Evolutionary conservation across 2,797 vertebrate species (phyloP).

Genomic region (Adrianichthys oophorus): DNA sequence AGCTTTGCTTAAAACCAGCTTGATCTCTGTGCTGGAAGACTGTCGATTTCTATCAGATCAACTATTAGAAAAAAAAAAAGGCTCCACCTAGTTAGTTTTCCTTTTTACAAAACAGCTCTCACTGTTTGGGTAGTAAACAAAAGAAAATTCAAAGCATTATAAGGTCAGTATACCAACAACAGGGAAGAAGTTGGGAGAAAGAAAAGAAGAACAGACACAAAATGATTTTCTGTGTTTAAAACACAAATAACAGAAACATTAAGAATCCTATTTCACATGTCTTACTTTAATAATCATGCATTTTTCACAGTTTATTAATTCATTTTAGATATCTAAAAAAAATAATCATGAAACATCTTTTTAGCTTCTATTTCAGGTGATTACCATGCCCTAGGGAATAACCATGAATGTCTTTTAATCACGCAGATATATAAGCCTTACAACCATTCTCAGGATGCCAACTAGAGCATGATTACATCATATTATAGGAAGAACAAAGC

Average conservation of each 20-base stretch:
- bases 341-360: neutral
- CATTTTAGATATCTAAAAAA: neutral
- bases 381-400: slow-evolving; percentile 19
- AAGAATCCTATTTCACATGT: too few relatives aligned
- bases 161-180: slow-evolving; percentile 8
- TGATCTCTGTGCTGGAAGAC: slow-evolving; percentile 4
- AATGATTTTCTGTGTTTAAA: too few relatives aligned
- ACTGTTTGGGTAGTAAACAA: slow-evolving; percentile 25
- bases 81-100: slow-evolving; percentile 16
- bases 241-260: too few relatives aligned
- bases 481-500: slow-evolving; percentile 45
- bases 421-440: slow-evolving; percentile 38
- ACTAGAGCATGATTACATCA: slow-evolving; percentile 59
- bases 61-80: slow-evolving; percentile 10
- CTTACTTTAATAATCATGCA: too few relatives aligned
- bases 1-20: neutral
- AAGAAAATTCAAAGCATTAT: slow-evolving; percentile 14
- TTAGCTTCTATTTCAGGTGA: slow-evolving; percentile 34
- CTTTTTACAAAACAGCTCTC: slow-evolving; percentile 35
- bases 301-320: neutral
- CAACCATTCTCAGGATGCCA: slow-evolving; percentile 51
- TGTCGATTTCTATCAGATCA: slow-evolving; percentile 1
- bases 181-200: slow-evolving; percentile 32
- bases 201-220: neutral
- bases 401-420: slow-evolving; percentile 41